phyloP scores from a whole-genome alignment of 2,888 invertebrate species.

The Endomychus coccineus region DNA sequence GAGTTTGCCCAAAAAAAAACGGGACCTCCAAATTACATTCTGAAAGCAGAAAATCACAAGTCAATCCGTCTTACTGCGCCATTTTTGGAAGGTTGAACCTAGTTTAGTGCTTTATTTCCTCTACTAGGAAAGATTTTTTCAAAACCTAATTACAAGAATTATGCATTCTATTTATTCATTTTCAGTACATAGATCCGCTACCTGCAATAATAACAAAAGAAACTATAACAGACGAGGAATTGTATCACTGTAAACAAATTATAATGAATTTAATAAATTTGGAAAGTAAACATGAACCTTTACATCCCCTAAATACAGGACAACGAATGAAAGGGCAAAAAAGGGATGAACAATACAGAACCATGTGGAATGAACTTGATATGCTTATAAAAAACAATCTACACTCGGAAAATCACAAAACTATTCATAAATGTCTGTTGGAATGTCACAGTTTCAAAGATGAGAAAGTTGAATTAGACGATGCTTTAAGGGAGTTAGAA shows the following conservation, averaged over 20 bases:
- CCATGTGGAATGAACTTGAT: constrained; percentile 86
- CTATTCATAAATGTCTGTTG: constrained; percentile 69
- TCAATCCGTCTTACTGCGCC: too few relatives aligned
- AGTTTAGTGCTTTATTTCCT: too few relatives aligned
- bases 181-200: constrained; percentile 72
- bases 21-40: too few relatives aligned
- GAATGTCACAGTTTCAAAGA: constrained; percentile 62
- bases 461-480: constrained; percentile 57
- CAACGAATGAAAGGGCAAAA: constrained; percentile 55
- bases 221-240: constrained; percentile 75
- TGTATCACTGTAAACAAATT: constrained; percentile 77
- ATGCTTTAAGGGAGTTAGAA: constrained; percentile 52
- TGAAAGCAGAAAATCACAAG: too few relatives aligned
- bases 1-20: too few relatives aligned
- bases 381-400: constrained; percentile 70
- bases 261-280: constrained; percentile 72
- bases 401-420: constrained; percentile 70
- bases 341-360: constrained; percentile 83
- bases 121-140: too few relatives aligned
- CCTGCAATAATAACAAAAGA: constrained; percentile 75
- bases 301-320: constrained; percentile 63
- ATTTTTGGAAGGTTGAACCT: too few relatives aligned
- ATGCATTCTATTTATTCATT: too few relatives aligned
- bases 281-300: constrained; percentile 76
- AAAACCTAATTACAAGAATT: too few relatives aligned